These are phyloP conservation scores for Calyptommatus sinebrachiatus DNA, from an alignment of 2,113 vertebrate genomes.

Conservation along the genomic window DNA sequence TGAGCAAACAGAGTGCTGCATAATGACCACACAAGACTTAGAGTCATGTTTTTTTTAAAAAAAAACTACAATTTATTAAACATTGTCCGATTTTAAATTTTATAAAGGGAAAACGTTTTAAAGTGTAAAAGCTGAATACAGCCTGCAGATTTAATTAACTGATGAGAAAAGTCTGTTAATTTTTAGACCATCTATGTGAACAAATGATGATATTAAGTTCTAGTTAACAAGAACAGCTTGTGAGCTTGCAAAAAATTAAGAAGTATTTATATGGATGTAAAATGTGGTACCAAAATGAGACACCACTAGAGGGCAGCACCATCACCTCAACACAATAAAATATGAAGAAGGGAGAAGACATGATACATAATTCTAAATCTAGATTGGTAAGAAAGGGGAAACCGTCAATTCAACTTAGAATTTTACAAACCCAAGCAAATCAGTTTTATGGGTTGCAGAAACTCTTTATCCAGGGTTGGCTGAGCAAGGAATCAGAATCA, in stretches of 20 bases:
- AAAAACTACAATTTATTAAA: not conserved
- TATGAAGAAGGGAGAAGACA: not conserved
- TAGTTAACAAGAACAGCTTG: not conserved
- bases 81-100: not conserved
- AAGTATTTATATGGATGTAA: not conserved
- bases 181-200: not conserved
- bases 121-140: not conserved
- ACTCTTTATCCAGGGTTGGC: not conserved
- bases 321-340: conserved; percentile 8
- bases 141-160: not conserved
- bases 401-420: not conserved
- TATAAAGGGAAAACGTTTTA: not conserved
- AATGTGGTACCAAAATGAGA: not conserved
- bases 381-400: not conserved
- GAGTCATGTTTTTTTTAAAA: not conserved
- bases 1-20: not conserved
- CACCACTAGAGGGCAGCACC: conserved; percentile 60
- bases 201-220: not conserved
- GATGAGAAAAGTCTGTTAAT: not conserved
- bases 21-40: not conserved
- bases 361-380: not conserved
- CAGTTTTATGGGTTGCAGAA: not conserved
- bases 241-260: not conserved
- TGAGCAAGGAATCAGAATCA: not conserved
- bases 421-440: not conserved